A percentile compares a stretch with the other conserved stretches of the same genome.
Conservation (phyloP, 1,140 invertebrate species). For the Archegozetes longisetosus region DNA sequence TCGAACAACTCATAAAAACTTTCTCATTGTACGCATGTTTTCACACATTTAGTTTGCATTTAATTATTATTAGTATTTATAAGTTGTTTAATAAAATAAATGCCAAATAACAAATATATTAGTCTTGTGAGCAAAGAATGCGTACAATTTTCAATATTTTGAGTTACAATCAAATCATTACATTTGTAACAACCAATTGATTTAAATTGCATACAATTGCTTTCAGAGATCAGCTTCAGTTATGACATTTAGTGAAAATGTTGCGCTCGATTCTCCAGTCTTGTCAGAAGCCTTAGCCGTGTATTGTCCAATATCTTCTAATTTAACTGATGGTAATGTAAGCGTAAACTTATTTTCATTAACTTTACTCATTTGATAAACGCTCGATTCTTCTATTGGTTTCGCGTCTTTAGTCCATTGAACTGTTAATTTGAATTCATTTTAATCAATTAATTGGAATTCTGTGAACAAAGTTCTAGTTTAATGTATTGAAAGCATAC, state of each 20-base stretch:
- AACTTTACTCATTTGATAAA: slow-evolving; percentile 61
- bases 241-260: slow-evolving; percentile 68
- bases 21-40: too few species aligned
- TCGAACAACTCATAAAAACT: too few species aligned
- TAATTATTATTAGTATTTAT: too few species aligned
- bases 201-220: too few species aligned
- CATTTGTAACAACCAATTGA: too few species aligned
- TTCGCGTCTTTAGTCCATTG: slow-evolving; percentile 83
- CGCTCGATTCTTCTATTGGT: slow-evolving; percentile 53
- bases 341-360: slow-evolving; percentile 55
- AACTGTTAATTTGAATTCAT: slow-evolving; percentile 25
- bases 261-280: slow-evolving; percentile 50
- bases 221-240: too few species aligned
- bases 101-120: too few species aligned
- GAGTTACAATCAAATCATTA: too few species aligned
- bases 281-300: slow-evolving; percentile 67
- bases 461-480: slow-evolving; percentile 1
- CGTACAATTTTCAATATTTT: too few species aligned
- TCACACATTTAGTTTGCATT: too few species aligned
- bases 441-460: background rate
- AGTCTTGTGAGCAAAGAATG: too few species aligned
- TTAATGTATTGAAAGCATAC: slow-evolving; percentile 27
- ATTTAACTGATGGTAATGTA: slow-evolving; percentile 50
- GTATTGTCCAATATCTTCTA: slow-evolving; percentile 76
- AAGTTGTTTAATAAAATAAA: too few species aligned